Conservation (phyloP, 2,888 invertebrate species). For the Elmis aenea region DNA sequence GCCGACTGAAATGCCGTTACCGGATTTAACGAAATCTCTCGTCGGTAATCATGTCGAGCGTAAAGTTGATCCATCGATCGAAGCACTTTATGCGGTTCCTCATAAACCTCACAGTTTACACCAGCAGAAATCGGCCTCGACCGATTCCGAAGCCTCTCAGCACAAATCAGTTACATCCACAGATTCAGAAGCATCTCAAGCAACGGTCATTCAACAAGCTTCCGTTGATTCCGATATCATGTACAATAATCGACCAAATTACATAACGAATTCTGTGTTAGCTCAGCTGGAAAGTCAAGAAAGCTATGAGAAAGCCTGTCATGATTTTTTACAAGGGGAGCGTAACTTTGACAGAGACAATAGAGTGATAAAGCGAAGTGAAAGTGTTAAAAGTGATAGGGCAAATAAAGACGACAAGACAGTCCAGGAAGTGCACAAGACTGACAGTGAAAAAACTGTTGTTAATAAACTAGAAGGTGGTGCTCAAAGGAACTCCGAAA, state of each 20-base stretch:
- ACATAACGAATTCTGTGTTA: constrained; percentile 39
- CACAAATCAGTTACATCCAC: too few species aligned
- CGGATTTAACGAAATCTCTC: too few species aligned
- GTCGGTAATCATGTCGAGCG: too few species aligned
- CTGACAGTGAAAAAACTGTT: constrained; percentile 21
- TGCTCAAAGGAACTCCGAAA: too few species aligned
- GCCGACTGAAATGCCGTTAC: too few species aligned
- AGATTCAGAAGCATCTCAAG: constrained; percentile 40
- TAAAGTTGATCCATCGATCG: constrained; percentile 27
- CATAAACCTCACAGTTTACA: constrained; percentile 25
- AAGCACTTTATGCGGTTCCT: constrained; percentile 42
- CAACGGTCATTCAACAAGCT: constrained; percentile 38
- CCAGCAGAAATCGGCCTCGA: constrained; percentile 13
- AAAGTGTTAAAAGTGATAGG: constrained; percentile 25
- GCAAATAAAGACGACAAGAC: constrained; percentile 16
- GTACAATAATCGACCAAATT: constrained; percentile 35
- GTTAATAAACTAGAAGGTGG: neutral
- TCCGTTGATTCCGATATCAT: constrained; percentile 43
- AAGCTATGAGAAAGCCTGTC: constrained; percentile 29
- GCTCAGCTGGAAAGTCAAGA: constrained; percentile 43
- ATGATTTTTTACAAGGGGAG: constrained; percentile 16
- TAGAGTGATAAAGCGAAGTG: constrained; percentile 41
- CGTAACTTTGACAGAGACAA: constrained; percentile 14
- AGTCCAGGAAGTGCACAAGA: constrained; percentile 18
- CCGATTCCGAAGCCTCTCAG: constrained; percentile 9